Evolutionary conservation across 1,140 invertebrate species (phyloP), one percentile per base, ranked within the genome.

Genomic region (Drosophila orosa): DNA sequence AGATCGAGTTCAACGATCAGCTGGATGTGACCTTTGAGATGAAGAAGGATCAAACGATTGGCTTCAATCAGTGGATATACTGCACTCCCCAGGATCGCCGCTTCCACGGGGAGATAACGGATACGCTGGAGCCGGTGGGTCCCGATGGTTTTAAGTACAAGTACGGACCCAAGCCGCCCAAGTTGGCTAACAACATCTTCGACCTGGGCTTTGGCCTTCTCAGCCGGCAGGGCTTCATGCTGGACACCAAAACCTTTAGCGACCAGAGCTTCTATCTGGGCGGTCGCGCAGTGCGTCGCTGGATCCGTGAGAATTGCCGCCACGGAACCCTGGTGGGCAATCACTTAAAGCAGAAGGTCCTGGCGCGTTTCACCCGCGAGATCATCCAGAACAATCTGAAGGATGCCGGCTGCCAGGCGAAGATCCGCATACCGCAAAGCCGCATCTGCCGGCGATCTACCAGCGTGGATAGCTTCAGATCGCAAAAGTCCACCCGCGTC

Each of bases 161-260:
- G 13, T 44, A 59, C 0, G 75, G 79, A n/a, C 44, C 75, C 9
- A 1, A 17, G 3, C 45, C 57, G 0, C 10, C 35, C 1, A 0
- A 5, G 0, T 42, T 89, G 31, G 9, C 9, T 0, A 8, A 4
- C 15, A 84, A 89, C 17, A 29, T 69, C 0, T 87, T 87, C 13
- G 84, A 87, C 42, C 9, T 87, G 15, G 83, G 84, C 31, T 83
- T 83, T 7, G 80, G 80, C 0, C 25, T 39, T 3, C 24, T 80
- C 10, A 73, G 57, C 40, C 25, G 48, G 0, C 15, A 25, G 0
- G 67, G 68, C 31, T 67, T 56, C 12, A 17, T 87, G 2, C 24
- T 54, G 6, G 17, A 59, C 9, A 61, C 69, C 3, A 68, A 61
- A 2, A 0, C 3, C 0, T 50, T 39, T 12, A 33, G 54, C 17